A percentile compares a stretch with the other conserved stretches of the same genome.
Evolutionary conservation across 2,888 invertebrate species (phyloP).

Genomic region (Polydrusus pterygomalis): DNA sequence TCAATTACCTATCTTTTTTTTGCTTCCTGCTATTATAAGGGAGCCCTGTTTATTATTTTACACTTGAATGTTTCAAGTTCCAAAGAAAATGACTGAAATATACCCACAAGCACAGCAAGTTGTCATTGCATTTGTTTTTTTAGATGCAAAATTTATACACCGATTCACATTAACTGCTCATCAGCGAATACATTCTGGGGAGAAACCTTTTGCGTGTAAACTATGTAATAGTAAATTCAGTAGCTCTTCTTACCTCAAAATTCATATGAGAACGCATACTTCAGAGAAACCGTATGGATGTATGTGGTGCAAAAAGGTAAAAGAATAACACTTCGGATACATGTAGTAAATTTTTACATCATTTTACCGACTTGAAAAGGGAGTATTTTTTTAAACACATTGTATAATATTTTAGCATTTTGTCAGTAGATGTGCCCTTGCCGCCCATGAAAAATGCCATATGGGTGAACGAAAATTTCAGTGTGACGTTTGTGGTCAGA

Average conservation of each 20-base stretch:
- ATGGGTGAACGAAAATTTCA: conserved; percentile 69
- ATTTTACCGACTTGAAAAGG: too few relatives aligned
- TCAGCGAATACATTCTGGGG: conserved; percentile 65
- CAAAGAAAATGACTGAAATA: too few relatives aligned
- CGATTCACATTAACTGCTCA: conserved; percentile 38
- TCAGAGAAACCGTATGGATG: conserved; percentile 69
- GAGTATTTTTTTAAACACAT: too few relatives aligned
- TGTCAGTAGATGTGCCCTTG: conserved; percentile 67
- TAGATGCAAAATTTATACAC: conserved; percentile 65
- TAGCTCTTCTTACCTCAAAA: conserved; percentile 68
- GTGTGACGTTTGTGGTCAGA: conserved; percentile 67
- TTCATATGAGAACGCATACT: conserved; percentile 68
- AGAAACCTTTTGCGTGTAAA: conserved; percentile 67
- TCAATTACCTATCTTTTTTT: too few relatives aligned
- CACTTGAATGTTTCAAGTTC: too few relatives aligned
- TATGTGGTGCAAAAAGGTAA: conserved; percentile 66
- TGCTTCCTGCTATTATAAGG: too few relatives aligned
- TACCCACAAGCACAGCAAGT: too few relatives aligned
- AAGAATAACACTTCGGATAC: not conserved
- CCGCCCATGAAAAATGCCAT: conserved; percentile 67
- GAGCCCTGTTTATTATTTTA: too few relatives aligned
- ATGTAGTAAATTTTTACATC: too few relatives aligned
- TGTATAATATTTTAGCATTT: conserved; percentile 67
- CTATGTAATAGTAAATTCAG: conserved; percentile 67
- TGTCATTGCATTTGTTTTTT: conserved; percentile 10